Base-by-base conservation (phyloP, 1,140 invertebrate species). In the Brachystomella parvula region DNA sequence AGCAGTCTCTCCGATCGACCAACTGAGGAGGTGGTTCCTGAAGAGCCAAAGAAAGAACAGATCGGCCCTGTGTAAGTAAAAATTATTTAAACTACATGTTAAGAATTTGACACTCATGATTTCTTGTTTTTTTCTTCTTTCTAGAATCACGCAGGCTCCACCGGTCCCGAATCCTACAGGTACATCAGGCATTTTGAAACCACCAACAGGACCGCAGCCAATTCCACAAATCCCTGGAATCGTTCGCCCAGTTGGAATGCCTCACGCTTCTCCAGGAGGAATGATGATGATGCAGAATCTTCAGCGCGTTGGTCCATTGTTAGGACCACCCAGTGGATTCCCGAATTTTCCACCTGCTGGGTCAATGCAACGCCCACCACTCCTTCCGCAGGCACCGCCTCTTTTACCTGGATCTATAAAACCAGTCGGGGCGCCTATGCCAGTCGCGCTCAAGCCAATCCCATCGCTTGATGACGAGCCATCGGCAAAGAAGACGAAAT, bases 401-500 rank as follows among this genome's bases (percentile, higher is more conserved):
- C 67, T 64, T 53, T 12, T 53, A 6, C 49, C 49, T 53, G 49
- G 49, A 9, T 17, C 69, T 19, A 44, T 32, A 3, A 44, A 62
- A 28, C 63, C 65, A 58, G 19, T 31, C 31, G 2, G 2, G 12
- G 12, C 35, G 19, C 61, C 65, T 21, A 57, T 60, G 12, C 73
- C 69, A 12, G 47, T 47, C 29, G 29, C 53, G 49, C 33, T 30
- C 19, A 44, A 31, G 15, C 47, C 64, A 31, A 30, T 56, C 19
- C 53, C 63, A 35, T 29, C 56, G 19, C 58, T 29, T 28, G 69
- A 63, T 0, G 92, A 95, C 63, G 93, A 94, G 76, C 92, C 94
- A 1, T 83, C 88, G 0, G 80, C 85, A 21, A 98, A 98, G 79
- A 90, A 94, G 76, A 77, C 87, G 35, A 86, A 93, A 63, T 93